phyloP scores from a whole-genome alignment of 2,797 vertebrate species.

The Fundulus diaphanus region DNA sequence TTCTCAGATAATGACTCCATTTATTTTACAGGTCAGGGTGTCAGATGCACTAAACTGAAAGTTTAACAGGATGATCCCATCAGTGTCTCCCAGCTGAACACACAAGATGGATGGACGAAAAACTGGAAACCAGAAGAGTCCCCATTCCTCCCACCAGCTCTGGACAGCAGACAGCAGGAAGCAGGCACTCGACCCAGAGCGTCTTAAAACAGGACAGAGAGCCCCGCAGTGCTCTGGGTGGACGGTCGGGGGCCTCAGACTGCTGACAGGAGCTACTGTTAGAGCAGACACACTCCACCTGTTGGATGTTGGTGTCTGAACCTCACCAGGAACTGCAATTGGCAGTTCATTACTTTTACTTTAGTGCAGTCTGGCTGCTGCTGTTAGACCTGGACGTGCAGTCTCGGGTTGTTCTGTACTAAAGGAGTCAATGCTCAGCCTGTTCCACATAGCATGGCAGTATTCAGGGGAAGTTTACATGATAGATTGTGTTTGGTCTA shows the following conservation, averaged over 20 bases:
- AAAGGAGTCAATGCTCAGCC: background rate
- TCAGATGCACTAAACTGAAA: background rate
- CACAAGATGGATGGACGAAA: constrained; percentile 43
- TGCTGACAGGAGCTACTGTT: constrained; percentile 75
- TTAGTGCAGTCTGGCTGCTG: background rate
- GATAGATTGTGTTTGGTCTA: constrained; percentile 71
- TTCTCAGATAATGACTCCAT: background rate
- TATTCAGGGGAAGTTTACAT: constrained; percentile 5
- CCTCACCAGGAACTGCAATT: background rate
- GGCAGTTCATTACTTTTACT: background rate
- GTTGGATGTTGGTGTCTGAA: constrained; percentile 39
- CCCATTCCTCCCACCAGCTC: constrained; percentile 58
- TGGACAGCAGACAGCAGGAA: constrained; percentile 72
- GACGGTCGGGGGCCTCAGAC: constrained; percentile 50
- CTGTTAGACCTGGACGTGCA: background rate
- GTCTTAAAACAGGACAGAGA: constrained; percentile 45
- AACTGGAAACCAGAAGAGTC: constrained; percentile 67
- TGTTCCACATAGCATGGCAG: background rate
- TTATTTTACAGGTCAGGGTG: background rate
- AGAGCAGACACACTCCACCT: constrained; percentile 77
- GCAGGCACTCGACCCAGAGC: constrained; percentile 62
- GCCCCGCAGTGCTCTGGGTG: constrained; percentile 57
- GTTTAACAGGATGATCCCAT: constrained; percentile 53
- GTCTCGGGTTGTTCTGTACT: background rate
- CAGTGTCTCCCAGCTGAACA: constrained; percentile 73